Evolutionary conservation across 2,797 vertebrate species (phyloP).

Genomic region (Xiphophorus birchmanni): DNA sequence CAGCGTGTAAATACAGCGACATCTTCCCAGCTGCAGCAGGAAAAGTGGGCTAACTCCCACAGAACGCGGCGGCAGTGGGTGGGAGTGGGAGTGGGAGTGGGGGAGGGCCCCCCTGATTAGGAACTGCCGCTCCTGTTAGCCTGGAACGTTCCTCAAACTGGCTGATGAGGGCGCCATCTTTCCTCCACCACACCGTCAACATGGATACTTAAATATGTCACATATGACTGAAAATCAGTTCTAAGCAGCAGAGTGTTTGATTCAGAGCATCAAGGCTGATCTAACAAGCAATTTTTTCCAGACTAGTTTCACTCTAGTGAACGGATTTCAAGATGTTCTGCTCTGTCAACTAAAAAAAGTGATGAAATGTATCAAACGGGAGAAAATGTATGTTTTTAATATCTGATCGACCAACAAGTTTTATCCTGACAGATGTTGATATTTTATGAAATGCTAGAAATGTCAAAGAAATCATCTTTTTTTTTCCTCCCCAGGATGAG

Average conservation of each 20-base stretch:
- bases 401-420: not conserved
- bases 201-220: not conserved
- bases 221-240: not conserved
- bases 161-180: not conserved
- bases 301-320: not conserved
- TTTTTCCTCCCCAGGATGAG: not conserved
- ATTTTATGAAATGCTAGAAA: not conserved
- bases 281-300: no score
- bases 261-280: not conserved
- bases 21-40: constrained; percentile 50
- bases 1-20: constrained; percentile 55
- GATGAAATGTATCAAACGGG: not conserved
- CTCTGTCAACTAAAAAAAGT: not conserved
- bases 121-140: constrained; percentile 34
- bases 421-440: not conserved
- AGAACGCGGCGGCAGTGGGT: constrained; percentile 25
- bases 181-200: not conserved
- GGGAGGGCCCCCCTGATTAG: constrained; percentile 13
- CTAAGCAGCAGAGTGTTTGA: not conserved
- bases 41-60: constrained; percentile 56
- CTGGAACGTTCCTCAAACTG: constrained; percentile 22
- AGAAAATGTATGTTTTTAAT: not conserved
- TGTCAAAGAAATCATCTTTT: not conserved
- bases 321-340: not conserved
- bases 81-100: constrained; percentile 5